Conservation (phyloP, 2,113 vertebrate species). For the Rhinoptilus africanus region DNA sequence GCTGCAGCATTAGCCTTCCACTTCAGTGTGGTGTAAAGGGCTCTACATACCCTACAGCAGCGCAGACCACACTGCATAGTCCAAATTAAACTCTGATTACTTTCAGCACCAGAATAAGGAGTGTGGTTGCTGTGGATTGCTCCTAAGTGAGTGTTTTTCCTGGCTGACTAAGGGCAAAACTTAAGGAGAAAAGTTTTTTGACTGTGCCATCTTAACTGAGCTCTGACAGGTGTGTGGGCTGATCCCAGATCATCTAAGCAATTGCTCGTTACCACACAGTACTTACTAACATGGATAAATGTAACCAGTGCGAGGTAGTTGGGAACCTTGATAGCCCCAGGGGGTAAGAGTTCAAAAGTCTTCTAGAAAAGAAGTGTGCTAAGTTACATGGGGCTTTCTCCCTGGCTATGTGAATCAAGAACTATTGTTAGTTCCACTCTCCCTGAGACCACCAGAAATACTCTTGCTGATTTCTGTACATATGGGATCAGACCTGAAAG, state of each 20-base stretch:
- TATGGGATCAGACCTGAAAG: background rate
- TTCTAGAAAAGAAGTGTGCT: background rate
- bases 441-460: background rate
- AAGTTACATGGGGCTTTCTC: background rate
- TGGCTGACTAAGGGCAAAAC: background rate
- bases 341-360: background rate
- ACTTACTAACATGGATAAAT: background rate
- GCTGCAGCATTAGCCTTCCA: background rate
- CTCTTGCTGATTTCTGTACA: background rate
- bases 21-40: background rate
- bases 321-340: background rate
- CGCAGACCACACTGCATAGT: rapidly evolving
- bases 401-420: background rate
- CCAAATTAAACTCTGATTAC: background rate
- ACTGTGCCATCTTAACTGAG: background rate
- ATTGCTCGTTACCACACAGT: background rate
- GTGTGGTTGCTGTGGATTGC: background rate
- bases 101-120: background rate
- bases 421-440: background rate
- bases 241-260: background rate
- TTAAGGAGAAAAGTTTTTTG: background rate
- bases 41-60: background rate
- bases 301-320: background rate
- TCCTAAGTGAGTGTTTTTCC: background rate
- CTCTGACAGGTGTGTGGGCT: background rate